Evolutionary conservation across 2,888 invertebrate species (phyloP).

Genomic region (Drosophila anceps): DNA sequence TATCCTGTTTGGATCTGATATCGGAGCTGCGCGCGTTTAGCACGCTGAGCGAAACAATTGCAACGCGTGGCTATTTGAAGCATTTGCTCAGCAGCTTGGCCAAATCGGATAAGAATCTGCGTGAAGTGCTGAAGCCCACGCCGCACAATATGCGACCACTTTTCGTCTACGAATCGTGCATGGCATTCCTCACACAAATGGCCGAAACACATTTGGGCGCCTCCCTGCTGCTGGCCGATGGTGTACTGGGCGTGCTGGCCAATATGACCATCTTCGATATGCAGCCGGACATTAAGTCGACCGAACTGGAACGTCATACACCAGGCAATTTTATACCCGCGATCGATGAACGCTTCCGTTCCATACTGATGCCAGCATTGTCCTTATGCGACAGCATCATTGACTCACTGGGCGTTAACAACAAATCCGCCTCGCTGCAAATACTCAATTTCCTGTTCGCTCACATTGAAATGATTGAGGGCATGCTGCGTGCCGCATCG

Average conservation of each 20-base stretch:
- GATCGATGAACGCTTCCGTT: slow-evolving; percentile 90
- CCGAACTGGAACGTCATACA: slow-evolving; percentile 69
- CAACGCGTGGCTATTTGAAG: slow-evolving; percentile 90
- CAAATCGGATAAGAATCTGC: slow-evolving; percentile 90
- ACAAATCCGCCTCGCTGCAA: slow-evolving; percentile 93
- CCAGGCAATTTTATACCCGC: slow-evolving; percentile 87
- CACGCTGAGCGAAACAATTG: slow-evolving; percentile 88
- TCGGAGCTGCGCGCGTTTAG: slow-evolving; percentile 91
- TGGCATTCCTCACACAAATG: slow-evolving; percentile 91
- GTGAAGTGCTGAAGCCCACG: slow-evolving; percentile 88
- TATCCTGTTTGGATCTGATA: slow-evolving; percentile 92
- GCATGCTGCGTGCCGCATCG: slow-evolving; percentile 90
- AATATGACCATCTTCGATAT: slow-evolving; percentile 90
- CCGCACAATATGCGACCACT: slow-evolving; percentile 90
- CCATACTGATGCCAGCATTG: slow-evolving; percentile 93
- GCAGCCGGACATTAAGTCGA: slow-evolving; percentile 89
- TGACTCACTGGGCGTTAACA: slow-evolving; percentile 93
- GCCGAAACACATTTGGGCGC: slow-evolving; percentile 89
- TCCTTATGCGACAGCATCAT: slow-evolving; percentile 93
- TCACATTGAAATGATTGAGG: slow-evolving; percentile 93
- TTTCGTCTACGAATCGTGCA: slow-evolving; percentile 95
- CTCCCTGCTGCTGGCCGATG: slow-evolving; percentile 88
- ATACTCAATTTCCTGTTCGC: slow-evolving; percentile 92
- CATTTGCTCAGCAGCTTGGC: slow-evolving; percentile 93
- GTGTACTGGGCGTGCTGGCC: slow-evolving; percentile 88